phyloP scores from a whole-genome alignment of 2,797 vertebrate species.

The Brachymystax lenok region DNA sequence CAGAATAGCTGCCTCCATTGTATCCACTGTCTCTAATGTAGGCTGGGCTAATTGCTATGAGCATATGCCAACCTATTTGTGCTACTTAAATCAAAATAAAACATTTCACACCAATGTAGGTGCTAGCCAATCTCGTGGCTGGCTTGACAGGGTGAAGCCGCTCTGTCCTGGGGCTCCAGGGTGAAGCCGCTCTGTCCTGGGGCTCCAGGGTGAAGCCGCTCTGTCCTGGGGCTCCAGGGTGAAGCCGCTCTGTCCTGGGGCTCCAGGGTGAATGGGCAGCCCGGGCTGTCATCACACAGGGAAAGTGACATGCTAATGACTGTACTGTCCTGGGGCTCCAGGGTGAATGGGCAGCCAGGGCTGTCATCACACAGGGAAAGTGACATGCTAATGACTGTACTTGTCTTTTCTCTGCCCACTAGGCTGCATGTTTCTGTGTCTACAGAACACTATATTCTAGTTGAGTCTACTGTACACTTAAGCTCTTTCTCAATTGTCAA shows the following conservation, averaged over 20 bases:
- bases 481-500: too few species aligned
- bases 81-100: conserved; percentile 5
- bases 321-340: not conserved
- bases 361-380: not conserved
- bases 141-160: conserved; percentile 16
- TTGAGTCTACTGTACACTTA: too few species aligned
- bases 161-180: too few species aligned
- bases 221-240: not conserved
- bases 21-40: not conserved
- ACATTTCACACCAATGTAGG: conserved; percentile 5
- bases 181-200: not conserved
- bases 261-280: not conserved
- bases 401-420: not conserved
- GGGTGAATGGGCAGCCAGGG: not conserved
- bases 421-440: too few species aligned
- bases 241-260: not conserved
- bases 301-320: not conserved
- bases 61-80: conserved; percentile 13
- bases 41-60: conserved; percentile 5
- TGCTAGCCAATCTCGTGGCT: not conserved
- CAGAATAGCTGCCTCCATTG: conserved; percentile 11
- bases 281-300: not conserved
- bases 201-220: conserved; percentile 54
- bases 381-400: not conserved
- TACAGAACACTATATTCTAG: too few species aligned